Evolutionary conservation across 2,797 vertebrate species (phyloP).

Genomic region (Falco naumanni): DNA sequence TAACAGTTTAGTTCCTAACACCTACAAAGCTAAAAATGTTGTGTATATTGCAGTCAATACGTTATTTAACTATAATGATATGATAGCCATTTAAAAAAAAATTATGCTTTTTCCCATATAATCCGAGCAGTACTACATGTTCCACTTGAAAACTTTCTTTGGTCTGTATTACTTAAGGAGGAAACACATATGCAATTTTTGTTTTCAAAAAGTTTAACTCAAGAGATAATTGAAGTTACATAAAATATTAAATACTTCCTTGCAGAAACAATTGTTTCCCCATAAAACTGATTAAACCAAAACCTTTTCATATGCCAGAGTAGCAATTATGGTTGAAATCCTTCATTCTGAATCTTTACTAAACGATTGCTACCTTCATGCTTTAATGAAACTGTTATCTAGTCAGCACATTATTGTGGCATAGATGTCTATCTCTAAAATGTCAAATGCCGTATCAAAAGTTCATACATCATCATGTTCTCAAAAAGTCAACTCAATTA

Average conservation of each 20-base stretch:
- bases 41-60: background rate
- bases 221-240: background rate
- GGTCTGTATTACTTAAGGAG: background rate
- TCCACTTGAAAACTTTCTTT: background rate
- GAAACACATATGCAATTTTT: background rate
- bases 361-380: background rate
- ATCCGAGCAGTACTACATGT: background rate
- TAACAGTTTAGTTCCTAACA: background rate
- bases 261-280: background rate
- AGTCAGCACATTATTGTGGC: background rate
- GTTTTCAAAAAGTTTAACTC: background rate
- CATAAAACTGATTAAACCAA: background rate
- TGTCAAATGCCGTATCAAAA: background rate
- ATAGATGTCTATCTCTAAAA: background rate
- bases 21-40: background rate
- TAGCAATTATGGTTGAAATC: background rate
- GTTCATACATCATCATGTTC: background rate
- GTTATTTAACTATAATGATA: background rate
- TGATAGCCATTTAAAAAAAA: background rate
- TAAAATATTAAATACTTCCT: background rate
- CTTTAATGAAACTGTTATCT: background rate
- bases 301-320: background rate
- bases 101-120: background rate
- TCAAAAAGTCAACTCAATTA: constrained; percentile 18
- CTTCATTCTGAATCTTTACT: background rate